Evolutionary conservation across 2,113 vertebrate genomes (phyloP).

Genomic region (Elephas maximus): DNA sequence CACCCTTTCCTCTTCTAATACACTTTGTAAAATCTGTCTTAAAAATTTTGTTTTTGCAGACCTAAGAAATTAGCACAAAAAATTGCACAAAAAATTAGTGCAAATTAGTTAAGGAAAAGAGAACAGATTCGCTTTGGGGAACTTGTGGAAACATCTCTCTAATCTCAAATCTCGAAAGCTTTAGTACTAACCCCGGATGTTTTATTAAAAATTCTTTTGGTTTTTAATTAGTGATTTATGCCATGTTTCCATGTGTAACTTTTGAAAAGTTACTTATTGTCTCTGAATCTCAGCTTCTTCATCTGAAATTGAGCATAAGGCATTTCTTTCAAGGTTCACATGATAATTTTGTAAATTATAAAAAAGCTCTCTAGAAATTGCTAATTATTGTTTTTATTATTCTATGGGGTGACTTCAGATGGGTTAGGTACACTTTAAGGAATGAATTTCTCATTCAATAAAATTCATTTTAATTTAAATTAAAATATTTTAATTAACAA

Average conservation of each 20-base stretch:
- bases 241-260: background rate
- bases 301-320: conserved; percentile 4
- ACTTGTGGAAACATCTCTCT: conserved; percentile 59
- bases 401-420: background rate
- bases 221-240: conserved; percentile 62
- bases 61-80: background rate
- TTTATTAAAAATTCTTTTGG: conserved; percentile 54
- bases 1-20: background rate
- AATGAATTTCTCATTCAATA: background rate
- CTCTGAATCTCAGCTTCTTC: conserved; percentile 15
- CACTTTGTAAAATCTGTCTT: background rate
- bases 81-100: background rate
- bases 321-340: background rate
- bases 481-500: conserved; percentile 36
- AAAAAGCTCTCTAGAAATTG: conserved; percentile 46
- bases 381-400: conserved; percentile 47
- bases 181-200: conserved; percentile 18
- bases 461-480: conserved; percentile 22
- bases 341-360: conserved; percentile 11
- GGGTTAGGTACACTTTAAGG: background rate
- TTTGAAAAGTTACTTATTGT: conserved; percentile 44
- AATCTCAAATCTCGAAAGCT: conserved; percentile 52
- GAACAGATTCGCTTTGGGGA: background rate
- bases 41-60: conserved; percentile 21
- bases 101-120: conserved; percentile 36